phyloP scores from a whole-genome alignment of 1,140 invertebrate genomes.

The Gryllus bimaculatus region DNA sequence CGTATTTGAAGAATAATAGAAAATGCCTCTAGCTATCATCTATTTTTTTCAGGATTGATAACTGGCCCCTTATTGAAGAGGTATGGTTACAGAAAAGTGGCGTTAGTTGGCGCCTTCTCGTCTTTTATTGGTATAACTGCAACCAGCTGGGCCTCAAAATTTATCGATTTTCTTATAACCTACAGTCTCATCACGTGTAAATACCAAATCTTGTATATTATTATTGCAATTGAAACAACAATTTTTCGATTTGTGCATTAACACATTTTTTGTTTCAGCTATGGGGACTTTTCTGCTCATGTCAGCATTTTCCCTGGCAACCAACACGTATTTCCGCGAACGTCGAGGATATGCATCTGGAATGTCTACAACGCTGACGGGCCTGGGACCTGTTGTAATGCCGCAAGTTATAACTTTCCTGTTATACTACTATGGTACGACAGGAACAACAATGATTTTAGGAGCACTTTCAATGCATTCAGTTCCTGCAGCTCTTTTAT shows the following conservation, averaged over 20 bases:
- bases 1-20: too few relatives aligned
- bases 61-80: slow-evolving; percentile 44
- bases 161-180: slow-evolving; percentile 45
- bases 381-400: slow-evolving; percentile 62
- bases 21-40: neutral
- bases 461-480: slow-evolving; percentile 51
- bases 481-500: slow-evolving; percentile 48
- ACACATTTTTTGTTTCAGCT: slow-evolving; percentile 38
- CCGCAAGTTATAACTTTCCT: slow-evolving; percentile 53
- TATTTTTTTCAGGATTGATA: slow-evolving; percentile 39
- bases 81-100: slow-evolving; percentile 47
- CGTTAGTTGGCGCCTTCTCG: slow-evolving; percentile 41
- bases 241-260: neutral
- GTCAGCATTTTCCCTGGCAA: slow-evolving; percentile 56
- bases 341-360: slow-evolving; percentile 58
- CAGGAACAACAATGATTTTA: slow-evolving; percentile 48
- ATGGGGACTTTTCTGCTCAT: slow-evolving; percentile 52
- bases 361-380: slow-evolving; percentile 57
- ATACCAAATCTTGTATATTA: slow-evolving; percentile 26
- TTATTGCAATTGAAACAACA: neutral
- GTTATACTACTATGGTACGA: slow-evolving; percentile 44
- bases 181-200: slow-evolving; percentile 56
- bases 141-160: slow-evolving; percentile 40
- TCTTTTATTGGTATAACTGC: slow-evolving; percentile 42
- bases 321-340: slow-evolving; percentile 59